Percentiles rank a stretch among this genome's conserved stretches.
Evolutionary conservation across 2,888 invertebrate species (phyloP).

Genomic region (Patella pellucida): DNA sequence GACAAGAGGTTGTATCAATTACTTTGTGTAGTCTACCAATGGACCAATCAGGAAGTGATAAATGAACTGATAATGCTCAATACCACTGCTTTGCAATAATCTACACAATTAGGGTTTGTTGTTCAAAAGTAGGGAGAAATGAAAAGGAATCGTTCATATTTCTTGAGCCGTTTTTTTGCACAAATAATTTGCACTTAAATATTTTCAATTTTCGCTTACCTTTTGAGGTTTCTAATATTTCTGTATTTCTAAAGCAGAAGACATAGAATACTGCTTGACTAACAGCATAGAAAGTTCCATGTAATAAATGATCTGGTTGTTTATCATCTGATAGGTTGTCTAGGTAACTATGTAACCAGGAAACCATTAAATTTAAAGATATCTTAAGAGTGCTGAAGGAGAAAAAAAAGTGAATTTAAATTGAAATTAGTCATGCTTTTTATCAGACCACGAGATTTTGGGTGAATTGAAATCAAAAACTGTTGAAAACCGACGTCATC

Average conservation of each 20-base stretch:
- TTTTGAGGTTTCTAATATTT: conserved; percentile 83
- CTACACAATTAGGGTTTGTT: not conserved
- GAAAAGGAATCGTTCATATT: not conserved
- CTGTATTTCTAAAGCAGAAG: conserved; percentile 89
- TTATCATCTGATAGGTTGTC: conserved; percentile 72
- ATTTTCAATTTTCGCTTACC: conserved; percentile 73
- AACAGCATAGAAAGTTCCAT: conserved; percentile 90
- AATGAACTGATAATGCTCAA: too few species aligned
- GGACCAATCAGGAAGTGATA: too few species aligned
- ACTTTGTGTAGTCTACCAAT: too few species aligned
- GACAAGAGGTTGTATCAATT: too few species aligned
- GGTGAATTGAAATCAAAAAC: too few species aligned
- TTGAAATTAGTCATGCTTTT: too few species aligned
- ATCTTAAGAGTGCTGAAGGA: conserved; percentile 77
- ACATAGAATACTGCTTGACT: conserved; percentile 95
- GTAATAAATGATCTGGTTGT: conserved; percentile 79
- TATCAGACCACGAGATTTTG: too few species aligned
- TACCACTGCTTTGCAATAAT: not conserved
- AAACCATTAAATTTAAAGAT: conserved; percentile 80
- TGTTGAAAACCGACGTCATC: too few species aligned
- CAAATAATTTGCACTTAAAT: not conserved
- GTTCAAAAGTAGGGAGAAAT: too few species aligned
- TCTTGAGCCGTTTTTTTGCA: not conserved
- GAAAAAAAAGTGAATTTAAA: not conserved
- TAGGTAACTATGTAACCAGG: conserved; percentile 90